Evolutionary conservation across 2,888 invertebrate genomes (phyloP).

Genomic region (Heliconius charithonia): DNA sequence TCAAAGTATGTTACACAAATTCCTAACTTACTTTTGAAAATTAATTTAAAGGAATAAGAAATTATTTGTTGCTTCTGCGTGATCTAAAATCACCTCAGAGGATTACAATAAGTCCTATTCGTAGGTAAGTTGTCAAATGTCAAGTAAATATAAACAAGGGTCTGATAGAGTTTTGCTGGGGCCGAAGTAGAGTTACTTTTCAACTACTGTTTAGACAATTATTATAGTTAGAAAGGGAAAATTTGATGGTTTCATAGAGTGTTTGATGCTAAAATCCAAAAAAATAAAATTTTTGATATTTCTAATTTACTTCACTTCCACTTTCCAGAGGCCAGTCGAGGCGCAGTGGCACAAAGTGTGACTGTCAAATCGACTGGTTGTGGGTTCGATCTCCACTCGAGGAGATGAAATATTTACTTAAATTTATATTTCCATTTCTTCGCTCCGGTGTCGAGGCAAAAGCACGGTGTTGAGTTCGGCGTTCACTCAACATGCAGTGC

Average conservation of each 20-base stretch:
- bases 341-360: no score
- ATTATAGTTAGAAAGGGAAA: background rate
- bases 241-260: background rate
- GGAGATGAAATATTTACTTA: no score
- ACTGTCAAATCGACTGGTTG: no score
- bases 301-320: no score
- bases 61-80: background rate
- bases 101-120: background rate
- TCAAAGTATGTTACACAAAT: no score
- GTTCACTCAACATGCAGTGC: no score
- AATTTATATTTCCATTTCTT: no score
- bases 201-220: background rate
- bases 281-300: background rate
- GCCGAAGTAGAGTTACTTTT: background rate
- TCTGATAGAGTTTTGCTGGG: background rate
- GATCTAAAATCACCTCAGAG: background rate
- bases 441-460: no score
- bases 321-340: no score
- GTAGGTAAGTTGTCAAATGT: background rate
- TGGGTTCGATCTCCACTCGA: no score
- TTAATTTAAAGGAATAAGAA: background rate
- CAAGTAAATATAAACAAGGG: conserved; percentile 9
- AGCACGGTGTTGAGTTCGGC: no score
- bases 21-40: no score
- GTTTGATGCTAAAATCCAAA: background rate